Percentiles rank a stretch among this genome's conserved stretches.
Evolutionary conservation across 2,888 invertebrate genomes (phyloP).

Genomic region (Noctua janthina): DNA sequence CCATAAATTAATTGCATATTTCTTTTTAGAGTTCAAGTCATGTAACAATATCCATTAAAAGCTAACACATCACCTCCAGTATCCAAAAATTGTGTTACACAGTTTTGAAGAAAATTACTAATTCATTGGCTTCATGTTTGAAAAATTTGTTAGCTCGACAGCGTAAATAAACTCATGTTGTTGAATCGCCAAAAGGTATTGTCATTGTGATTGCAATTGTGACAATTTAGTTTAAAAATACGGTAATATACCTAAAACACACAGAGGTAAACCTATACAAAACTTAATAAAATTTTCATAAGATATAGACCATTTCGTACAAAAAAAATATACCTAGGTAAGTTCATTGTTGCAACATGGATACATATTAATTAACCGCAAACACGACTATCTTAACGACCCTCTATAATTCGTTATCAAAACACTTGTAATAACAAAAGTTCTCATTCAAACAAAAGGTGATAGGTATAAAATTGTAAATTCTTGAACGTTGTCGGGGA

Average conservation of each 20-base stretch:
- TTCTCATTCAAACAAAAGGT: background rate
- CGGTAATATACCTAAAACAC: background rate
- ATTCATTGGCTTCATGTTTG: too few species aligned
- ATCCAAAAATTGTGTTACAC: too few species aligned
- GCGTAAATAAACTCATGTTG: too few species aligned
- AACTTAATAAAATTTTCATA: background rate
- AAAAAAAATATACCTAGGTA: background rate
- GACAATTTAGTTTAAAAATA: too few species aligned
- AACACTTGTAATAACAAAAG: constrained; percentile 21
- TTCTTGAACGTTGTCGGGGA: background rate
- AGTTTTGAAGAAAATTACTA: too few species aligned
- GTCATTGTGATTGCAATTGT: too few species aligned
- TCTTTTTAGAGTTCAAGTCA: background rate
- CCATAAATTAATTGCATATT: background rate
- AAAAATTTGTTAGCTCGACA: too few species aligned
- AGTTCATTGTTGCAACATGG: background rate
- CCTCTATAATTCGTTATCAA: constrained; percentile 17
- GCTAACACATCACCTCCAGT: too few species aligned
- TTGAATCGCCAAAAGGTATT: too few species aligned
- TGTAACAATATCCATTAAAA: background rate
- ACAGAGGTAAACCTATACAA: background rate
- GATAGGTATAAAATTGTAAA: background rate
- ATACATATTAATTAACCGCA: constrained; percentile 20
- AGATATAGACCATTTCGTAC: background rate
- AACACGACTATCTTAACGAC: constrained; percentile 31